phyloP scores from a whole-genome alignment of 2,888 invertebrate species.

The Drosophila siamana region DNA sequence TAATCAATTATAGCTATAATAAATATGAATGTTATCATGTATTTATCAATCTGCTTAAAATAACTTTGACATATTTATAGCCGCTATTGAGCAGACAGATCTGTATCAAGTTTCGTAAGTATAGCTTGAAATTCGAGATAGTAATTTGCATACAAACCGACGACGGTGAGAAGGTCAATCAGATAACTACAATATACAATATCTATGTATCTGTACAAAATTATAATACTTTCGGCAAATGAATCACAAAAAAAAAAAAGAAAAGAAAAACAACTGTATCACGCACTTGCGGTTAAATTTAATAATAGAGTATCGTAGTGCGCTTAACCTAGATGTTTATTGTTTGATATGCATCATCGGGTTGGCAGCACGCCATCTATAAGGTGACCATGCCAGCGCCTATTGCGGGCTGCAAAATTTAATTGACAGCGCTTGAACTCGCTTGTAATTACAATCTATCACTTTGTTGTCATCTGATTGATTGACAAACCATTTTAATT shows the following conservation, averaged over 20 bases:
- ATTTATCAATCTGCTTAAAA: background rate
- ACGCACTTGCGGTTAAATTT: background rate
- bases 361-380: background rate
- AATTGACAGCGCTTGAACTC: constrained; percentile 21
- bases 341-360: background rate
- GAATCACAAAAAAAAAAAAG: background rate
- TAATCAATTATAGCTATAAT: background rate
- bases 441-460: constrained; percentile 52
- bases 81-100: background rate
- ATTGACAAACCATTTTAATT: constrained; percentile 71
- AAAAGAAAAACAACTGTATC: background rate
- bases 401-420: constrained; percentile 6
- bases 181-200: too few relatives aligned
- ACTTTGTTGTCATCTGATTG: constrained; percentile 63
- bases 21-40: background rate
- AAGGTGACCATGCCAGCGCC: constrained; percentile 6
- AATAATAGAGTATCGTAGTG: background rate
- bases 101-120: background rate
- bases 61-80: background rate
- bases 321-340: background rate
- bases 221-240: background rate
- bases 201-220: background rate
- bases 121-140: background rate
- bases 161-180: background rate
- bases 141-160: background rate